These are phyloP conservation scores for Aphelinus atriplicis DNA, from an alignment of 1,140 invertebrate species.

Conservation along the genomic window DNA sequence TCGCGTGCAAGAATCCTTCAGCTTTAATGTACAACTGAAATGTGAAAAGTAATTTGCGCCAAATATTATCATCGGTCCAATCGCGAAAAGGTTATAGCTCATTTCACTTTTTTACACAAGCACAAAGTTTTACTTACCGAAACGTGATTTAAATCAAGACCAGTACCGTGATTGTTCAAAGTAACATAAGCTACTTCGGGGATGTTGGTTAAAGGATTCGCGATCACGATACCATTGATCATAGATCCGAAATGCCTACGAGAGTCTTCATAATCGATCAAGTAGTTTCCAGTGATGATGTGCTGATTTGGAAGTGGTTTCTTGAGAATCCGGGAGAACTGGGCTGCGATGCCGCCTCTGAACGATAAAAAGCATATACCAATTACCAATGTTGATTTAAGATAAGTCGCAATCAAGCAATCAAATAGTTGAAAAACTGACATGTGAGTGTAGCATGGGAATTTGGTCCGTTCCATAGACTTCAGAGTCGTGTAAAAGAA, in stretches of 20 bases:
- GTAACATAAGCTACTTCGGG: conserved; percentile 71
- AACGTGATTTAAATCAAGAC: conserved; percentile 67
- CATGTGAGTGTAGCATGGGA: conserved; percentile 72
- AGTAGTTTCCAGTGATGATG: conserved; percentile 73
- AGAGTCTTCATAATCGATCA: conserved; percentile 72
- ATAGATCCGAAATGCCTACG: conserved; percentile 71
- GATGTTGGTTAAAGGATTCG: conserved; percentile 70
- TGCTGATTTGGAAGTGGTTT: conserved; percentile 62
- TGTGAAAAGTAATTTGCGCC: conserved; percentile 15
- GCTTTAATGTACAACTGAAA: conserved; percentile 70
- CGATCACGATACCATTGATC: conserved; percentile 70
- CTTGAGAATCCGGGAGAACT: conserved; percentile 68
- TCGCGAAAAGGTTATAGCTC: too few relatives aligned
- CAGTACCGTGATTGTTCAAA: conserved; percentile 70
- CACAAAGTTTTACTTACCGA: conserved; percentile 60
- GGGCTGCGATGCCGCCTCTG: conserved; percentile 69
- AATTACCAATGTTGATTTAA: too few relatives aligned
- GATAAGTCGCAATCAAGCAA: too few relatives aligned
- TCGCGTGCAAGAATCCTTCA: conserved; percentile 63
- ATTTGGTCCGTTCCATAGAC: conserved; percentile 73
- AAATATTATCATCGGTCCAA: too few relatives aligned
- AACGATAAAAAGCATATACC: conserved; percentile 36
- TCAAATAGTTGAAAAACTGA: conserved; percentile 53
- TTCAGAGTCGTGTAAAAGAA: conserved; percentile 79
- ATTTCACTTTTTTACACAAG: neutral